Evolutionary conservation across 2,113 vertebrate species (phyloP).

Genomic region (Misgurnus mizolepis): DNA sequence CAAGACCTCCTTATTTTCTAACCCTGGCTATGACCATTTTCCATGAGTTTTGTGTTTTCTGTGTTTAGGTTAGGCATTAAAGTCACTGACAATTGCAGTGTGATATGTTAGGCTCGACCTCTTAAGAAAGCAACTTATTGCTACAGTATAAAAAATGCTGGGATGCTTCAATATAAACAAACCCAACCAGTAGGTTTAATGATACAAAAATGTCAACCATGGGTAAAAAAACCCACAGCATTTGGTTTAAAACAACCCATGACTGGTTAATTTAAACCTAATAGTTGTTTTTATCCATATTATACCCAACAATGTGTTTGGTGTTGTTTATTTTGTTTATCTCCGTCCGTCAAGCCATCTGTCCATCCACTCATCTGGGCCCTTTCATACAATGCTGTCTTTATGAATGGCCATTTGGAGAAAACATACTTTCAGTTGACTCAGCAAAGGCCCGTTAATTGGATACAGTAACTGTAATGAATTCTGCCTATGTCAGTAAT

Average conservation of each 20-base stretch:
- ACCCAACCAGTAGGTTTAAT: no score
- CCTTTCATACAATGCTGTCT: background rate
- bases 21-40: background rate
- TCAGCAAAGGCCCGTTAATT: slow-evolving; percentile 14
- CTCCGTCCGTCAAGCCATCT: background rate
- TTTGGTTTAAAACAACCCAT: no score
- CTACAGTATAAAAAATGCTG: no score
- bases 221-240: no score
- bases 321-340: no score
- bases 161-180: no score
- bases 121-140: no score
- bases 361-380: background rate
- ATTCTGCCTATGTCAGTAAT: slow-evolving; percentile 19
- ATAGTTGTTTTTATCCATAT: no score
- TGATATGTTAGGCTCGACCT: background rate
- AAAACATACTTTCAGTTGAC: slow-evolving; percentile 1
- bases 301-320: no score
- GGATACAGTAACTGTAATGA: slow-evolving; percentile 34
- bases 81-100: background rate
- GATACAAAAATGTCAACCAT: no score
- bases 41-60: background rate
- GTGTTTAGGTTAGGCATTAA: background rate
- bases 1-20: no score
- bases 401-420: slow-evolving; percentile 11
- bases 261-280: no score